Base-by-base conservation (phyloP, 2,888 invertebrate genomes). In the Plusia festucae region DNA sequence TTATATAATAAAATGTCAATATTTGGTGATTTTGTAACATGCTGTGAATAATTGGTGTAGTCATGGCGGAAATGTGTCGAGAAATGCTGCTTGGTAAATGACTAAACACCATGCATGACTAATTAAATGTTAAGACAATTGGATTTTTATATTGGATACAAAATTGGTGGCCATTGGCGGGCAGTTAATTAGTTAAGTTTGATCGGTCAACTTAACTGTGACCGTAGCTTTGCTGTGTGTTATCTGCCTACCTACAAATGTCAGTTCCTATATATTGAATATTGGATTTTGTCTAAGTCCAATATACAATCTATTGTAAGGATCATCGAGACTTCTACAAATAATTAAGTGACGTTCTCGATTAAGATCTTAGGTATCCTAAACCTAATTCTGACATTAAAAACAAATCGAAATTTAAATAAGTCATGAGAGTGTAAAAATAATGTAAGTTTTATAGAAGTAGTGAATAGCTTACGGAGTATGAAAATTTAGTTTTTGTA, bases 401-500 rank as follows among this genome's bases (percentile, higher is more conserved):
- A n/a, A 66, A 66, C 61, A 61, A 34, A 68, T 60, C 30, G 44
- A 60, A 67, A 60, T 66, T 68, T 58, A 52, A 66, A 56, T 73
- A 73, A 69, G 67, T 61, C 77, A 81, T 81, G 83, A 81, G 85
- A 79, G 87, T 91, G 91, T 93, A 92, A 86, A 93, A 91, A 90
- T 90, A 88, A 85, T 82, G 82, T 93, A 93, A 92, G 91, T 87
- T 90, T 84, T 85, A 86, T 91, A 90, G 88, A 72, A 70, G 86
- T 91, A 93, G 91, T 83, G 78, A 83, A 81, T 73, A 73, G 20
- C 46, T 18, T 91, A 92, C 77, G 86, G 85, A 82, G 86, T 89
- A 89, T 86, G 85, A 87, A 87, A 87, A 88, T 90, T 88, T 93
- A 93, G 93, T 92, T 94, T 94, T 94, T 94, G 90, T 94, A 94